Evolutionary conservation across 1,140 invertebrate genomes (phyloP), one percentile per base, ranked within the genome.

Genomic region (Apis dorsata): DNA sequence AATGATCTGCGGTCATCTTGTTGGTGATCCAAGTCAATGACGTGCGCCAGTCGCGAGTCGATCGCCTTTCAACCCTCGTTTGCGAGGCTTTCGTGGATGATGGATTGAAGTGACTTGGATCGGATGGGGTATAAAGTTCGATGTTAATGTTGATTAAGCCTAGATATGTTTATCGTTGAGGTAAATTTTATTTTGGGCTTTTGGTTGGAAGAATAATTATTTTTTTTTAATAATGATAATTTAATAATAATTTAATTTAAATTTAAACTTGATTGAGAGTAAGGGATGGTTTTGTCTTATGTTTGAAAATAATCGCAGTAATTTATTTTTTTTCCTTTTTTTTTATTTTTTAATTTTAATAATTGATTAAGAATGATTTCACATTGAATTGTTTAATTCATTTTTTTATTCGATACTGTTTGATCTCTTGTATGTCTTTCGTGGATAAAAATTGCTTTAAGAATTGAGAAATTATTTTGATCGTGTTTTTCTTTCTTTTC

Each of bases 21-120:
- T 13, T 17, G 34, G 13, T 15, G 44, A 12, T 17, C n/a, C 44
- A 11, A 49, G 34, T 49, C 66, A 44, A 69, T 49, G 21, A 21
- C 19, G 19, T 49, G 70, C 70, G 70, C n/a, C 49, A 28, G 15
- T 71, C 69, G 44, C 69, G 49, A 53, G 69, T 71, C 70, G 24
- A 72, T 72, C 49, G 68, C 13, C 68, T 24, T 24, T 53, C 49
- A 49, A 53, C n/a, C 17, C 10, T 17, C 51, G 70, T 72, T 72
- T 55, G 1, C 5, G n/a, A 72, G 24, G 24, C 51, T 55, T 28
- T 17, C 51, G 24, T 19, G 9, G 10, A 63, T 9, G 62, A 15
- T 72, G 24, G 51, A 55, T 55, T 28, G 21, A 11, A n/a, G 10
- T 12, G 15, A 15, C 9, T 24, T 24, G 0, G 8, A 19, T 10